Base-by-base conservation (phyloP, 2,797 vertebrate species). In the Fistularia commersonii region DNA sequence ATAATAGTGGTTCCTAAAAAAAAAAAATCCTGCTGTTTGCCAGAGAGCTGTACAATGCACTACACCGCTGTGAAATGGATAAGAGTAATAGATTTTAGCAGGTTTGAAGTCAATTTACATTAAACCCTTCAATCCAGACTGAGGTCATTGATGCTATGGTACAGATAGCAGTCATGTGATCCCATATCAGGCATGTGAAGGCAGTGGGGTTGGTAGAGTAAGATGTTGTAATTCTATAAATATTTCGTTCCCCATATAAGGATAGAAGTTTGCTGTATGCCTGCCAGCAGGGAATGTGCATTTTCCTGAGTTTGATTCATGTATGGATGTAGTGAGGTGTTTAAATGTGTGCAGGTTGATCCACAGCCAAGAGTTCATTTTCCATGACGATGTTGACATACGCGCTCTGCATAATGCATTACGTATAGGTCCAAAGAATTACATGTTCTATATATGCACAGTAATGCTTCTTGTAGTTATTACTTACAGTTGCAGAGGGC, bases 211-310 rank as follows among this genome's bases (percentile, higher is more conserved):
- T 55, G 40, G 45, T 61, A 46, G 49, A 57, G 45, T 42, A 69
- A 43, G 35, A 49, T 61, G 51, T 41, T 67, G 54, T 50, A 72
- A n/a, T 63, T 58, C 72, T 64, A 55, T 64, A 77, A 71, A 74
- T 71, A 61, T 70, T 70, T 78, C 61, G 66, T 70, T 80, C 68
- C 3, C 78, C 77, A 63, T 80, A 81, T 33, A 81, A 80, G 80
- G 75, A 67, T 44, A 80, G 74, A 71, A 8, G 13, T 41, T 71
- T 72, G 52, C 37, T 64, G 53, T 45, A 48, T 42, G 56, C 48
- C 40, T 4, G 23, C 23, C 23, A 66, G 41, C 45, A 54, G 41
- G 11, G 39, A 64, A 65, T 36, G 52, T 57, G 47, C 50, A 39
- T 48, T 59, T 64, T 56, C 2, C 5, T 69, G 14, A 38, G 57